A percentile compares a stretch with the other conserved stretches of the same genome.
These are phyloP conservation scores for Mastacembelus armatus DNA, from an alignment of 2,797 vertebrate genomes.

Conservation along the genomic window DNA sequence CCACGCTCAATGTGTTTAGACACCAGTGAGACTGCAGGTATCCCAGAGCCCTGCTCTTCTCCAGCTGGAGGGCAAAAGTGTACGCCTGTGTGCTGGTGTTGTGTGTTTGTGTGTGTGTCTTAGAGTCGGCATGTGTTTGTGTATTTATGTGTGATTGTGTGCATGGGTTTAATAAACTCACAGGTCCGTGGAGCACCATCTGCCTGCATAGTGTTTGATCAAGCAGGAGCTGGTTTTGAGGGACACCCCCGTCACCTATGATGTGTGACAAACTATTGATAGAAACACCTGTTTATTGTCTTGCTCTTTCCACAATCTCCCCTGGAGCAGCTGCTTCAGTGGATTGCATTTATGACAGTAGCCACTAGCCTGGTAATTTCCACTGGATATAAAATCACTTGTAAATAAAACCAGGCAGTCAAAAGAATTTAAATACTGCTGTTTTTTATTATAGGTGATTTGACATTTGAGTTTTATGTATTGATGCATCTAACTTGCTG, in stretches of 20 bases:
- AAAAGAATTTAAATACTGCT: background rate
- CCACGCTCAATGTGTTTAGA: slow-evolving; percentile 73
- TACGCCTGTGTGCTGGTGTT: slow-evolving; percentile 34
- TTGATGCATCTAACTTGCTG: background rate
- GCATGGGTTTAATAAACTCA: slow-evolving; percentile 64
- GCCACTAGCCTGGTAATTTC: slow-evolving; percentile 3
- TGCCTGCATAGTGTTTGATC: slow-evolving; percentile 71
- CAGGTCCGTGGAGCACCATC: slow-evolving; percentile 79
- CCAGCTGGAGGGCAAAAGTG: slow-evolving; percentile 72
- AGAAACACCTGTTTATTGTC: slow-evolving; percentile 70
- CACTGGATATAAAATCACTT: background rate
- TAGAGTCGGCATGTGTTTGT: too few relatives aligned
- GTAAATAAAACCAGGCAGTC: background rate
- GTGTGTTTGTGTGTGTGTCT: slow-evolving; percentile 25
- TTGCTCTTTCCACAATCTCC: slow-evolving; percentile 29
- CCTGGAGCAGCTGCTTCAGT: slow-evolving; percentile 36
- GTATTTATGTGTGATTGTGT: slow-evolving; percentile 46
- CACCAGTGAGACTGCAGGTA: slow-evolving; percentile 64
- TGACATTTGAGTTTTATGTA: background rate
- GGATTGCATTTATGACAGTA: slow-evolving; percentile 23
- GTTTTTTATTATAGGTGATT: background rate
- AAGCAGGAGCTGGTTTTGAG: slow-evolving; percentile 68
- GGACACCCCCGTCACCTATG: slow-evolving; percentile 66
- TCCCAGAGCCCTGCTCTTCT: slow-evolving; percentile 65
- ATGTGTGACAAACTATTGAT: slow-evolving; percentile 63